Percentiles rank a stretch among this genome's conserved stretches.
Evolutionary conservation across 1,140 invertebrate genomes (phyloP).

Genomic region (Ostrea denselamellosa): DNA sequence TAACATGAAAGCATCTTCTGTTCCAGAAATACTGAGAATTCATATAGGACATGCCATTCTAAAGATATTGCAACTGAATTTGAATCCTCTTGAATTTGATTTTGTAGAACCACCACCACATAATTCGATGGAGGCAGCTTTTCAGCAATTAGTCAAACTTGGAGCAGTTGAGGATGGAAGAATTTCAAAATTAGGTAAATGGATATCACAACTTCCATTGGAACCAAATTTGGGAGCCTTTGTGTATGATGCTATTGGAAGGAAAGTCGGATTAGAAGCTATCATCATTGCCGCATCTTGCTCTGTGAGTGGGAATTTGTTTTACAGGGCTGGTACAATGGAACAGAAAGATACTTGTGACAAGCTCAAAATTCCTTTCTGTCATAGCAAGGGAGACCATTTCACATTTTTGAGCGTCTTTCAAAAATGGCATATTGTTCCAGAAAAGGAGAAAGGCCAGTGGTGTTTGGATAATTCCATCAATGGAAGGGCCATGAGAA

Average conservation of each 20-base stretch:
- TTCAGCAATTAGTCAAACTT: slow-evolving; percentile 61
- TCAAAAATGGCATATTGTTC: slow-evolving; percentile 77
- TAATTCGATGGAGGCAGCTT: slow-evolving; percentile 63
- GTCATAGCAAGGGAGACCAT: slow-evolving; percentile 92
- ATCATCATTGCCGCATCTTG: slow-evolving; percentile 66
- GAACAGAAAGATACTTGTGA: slow-evolving; percentile 84
- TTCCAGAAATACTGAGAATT: slow-evolving; percentile 73
- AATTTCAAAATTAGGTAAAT: slow-evolving; percentile 72
- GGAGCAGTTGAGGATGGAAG: slow-evolving; percentile 67
- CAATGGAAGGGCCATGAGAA: slow-evolving; percentile 68
- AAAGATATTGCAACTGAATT: slow-evolving; percentile 68
- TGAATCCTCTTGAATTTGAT: slow-evolving; percentile 69
- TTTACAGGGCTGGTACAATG: slow-evolving; percentile 73
- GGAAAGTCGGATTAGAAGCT: slow-evolving; percentile 83
- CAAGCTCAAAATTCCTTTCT: slow-evolving; percentile 85
- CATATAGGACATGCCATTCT: slow-evolving; percentile 71
- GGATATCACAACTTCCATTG: slow-evolving; percentile 72
- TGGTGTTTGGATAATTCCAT: slow-evolving; percentile 72
- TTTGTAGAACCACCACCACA: slow-evolving; percentile 70
- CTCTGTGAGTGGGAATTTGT: slow-evolving; percentile 61
- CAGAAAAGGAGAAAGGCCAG: slow-evolving; percentile 63
- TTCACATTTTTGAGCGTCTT: slow-evolving; percentile 95
- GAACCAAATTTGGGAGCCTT: slow-evolving; percentile 68
- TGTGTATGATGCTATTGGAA: slow-evolving; percentile 61
- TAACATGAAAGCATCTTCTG: slow-evolving; percentile 58